A percentile compares a stretch with the other conserved stretches of the same genome.
These are phyloP conservation scores for Ictidomys tridecemlineatus DNA, from an alignment of 2,113 vertebrate genomes.

Conservation along the genomic window DNA sequence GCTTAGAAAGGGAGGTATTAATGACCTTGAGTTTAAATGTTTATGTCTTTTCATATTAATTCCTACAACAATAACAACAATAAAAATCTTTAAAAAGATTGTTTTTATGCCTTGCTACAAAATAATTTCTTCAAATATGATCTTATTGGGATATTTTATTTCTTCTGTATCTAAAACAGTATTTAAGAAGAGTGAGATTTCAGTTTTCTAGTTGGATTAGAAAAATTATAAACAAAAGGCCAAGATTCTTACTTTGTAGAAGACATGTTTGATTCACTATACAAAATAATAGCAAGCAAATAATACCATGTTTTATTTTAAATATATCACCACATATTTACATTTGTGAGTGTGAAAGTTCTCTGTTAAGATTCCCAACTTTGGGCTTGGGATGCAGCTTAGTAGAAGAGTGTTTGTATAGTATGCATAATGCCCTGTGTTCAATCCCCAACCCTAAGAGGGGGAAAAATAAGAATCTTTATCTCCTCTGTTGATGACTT, in stretches of 20 bases:
- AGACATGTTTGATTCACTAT: neutral
- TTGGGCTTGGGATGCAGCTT: neutral
- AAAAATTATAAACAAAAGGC: constrained; percentile 35
- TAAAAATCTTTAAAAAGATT: neutral
- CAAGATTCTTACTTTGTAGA: neutral
- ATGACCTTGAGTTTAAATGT: neutral
- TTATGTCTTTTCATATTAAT: constrained; percentile 2
- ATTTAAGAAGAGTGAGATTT: constrained; percentile 41
- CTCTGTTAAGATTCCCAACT: neutral
- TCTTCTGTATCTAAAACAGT: neutral
- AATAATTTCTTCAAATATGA: neutral
- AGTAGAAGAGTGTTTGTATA: too few relatives aligned
- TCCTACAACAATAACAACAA: neutral
- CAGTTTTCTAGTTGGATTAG: neutral
- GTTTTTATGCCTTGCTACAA: neutral
- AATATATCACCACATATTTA: neutral
- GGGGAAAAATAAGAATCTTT: too few relatives aligned
- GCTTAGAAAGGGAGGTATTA: constrained; percentile 9
- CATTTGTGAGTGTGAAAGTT: neutral
- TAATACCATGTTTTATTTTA: neutral
- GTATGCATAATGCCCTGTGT: too few relatives aligned
- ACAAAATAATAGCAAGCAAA: neutral
- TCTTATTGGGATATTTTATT: neutral
- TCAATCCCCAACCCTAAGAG: too few relatives aligned
- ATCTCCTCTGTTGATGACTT: neutral